Evolutionary conservation across 1,140 invertebrate species (phyloP).

Genomic region (Brachionus plicatilis): DNA sequence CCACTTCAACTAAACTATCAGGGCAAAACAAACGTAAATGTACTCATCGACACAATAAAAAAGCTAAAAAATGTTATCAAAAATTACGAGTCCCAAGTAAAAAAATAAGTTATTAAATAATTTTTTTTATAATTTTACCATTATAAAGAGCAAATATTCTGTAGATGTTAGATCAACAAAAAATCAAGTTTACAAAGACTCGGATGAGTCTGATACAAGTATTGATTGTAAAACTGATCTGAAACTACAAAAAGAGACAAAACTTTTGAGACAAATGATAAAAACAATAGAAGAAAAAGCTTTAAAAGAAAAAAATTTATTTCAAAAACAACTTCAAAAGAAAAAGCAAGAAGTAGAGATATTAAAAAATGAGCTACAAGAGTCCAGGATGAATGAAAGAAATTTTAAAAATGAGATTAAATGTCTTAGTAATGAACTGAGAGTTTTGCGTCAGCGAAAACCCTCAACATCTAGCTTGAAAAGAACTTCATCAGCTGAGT

Average conservation of each 20-base stretch:
- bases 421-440: not conserved
- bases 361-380: slow-evolving; percentile 2
- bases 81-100: slow-evolving; percentile 45
- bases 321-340: slow-evolving; percentile 27
- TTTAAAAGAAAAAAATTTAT: slow-evolving; percentile 36
- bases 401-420: slow-evolving; percentile 27
- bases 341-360: slow-evolving; percentile 38
- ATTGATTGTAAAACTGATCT: not conserved
- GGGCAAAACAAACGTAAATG: slow-evolving; percentile 51
- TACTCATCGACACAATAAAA: slow-evolving; percentile 50
- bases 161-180: not conserved
- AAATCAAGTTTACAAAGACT: not conserved
- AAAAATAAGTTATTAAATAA: slow-evolving; percentile 1
- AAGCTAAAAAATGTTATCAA: slow-evolving; percentile 48
- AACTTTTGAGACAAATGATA: slow-evolving; percentile 14
- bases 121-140: not conserved
- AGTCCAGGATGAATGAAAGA: slow-evolving; percentile 9
- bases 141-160: not conserved
- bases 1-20: slow-evolving; percentile 53
- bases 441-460: slow-evolving; percentile 12
- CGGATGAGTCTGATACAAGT: not conserved
- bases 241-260: slow-evolving; percentile 9
- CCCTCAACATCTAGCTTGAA: not conserved
- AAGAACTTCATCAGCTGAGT: not conserved
- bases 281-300: slow-evolving; percentile 35